Evolutionary conservation across 2,888 invertebrate genomes (phyloP).

Genomic region (Nomada hirtipes): DNA sequence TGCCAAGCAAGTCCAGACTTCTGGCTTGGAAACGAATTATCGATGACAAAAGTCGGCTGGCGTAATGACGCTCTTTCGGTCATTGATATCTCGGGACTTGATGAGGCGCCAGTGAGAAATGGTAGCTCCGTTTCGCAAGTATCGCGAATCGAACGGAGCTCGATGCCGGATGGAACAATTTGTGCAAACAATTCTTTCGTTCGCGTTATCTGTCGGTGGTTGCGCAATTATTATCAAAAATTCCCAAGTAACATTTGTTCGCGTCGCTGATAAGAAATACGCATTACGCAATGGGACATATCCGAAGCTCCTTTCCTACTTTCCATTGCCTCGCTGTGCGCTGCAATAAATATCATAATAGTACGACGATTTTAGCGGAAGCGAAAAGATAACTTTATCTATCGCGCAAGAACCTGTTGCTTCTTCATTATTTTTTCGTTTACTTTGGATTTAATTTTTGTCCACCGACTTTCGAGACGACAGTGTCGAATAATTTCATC

Average conservation of each 20-base stretch:
- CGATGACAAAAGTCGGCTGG: slow-evolving; percentile 19
- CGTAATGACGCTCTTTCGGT: slow-evolving; percentile 16
- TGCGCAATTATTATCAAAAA: slow-evolving; percentile 17
- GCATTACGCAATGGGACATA: slow-evolving; percentile 8
- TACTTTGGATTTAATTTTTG: too few relatives aligned
- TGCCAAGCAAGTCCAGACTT: slow-evolving; percentile 32
- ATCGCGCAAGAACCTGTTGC: too few relatives aligned
- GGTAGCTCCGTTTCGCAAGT: not conserved
- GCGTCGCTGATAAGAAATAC: slow-evolving; percentile 31
- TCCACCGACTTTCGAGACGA: too few relatives aligned
- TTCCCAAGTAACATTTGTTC: slow-evolving; percentile 16
- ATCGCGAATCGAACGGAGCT: not conserved
- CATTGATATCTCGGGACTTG: not conserved
- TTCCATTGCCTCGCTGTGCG: too few relatives aligned
- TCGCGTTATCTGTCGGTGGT: not conserved
- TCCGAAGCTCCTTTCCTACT: not conserved
- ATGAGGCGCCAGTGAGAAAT: not conserved
- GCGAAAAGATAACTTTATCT: too few relatives aligned
- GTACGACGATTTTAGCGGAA: too few relatives aligned
- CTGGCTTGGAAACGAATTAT: slow-evolving; percentile 16
- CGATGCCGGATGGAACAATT: not conserved
- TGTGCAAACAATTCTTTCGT: not conserved
- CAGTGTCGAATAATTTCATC: too few relatives aligned
- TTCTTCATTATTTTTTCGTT: too few relatives aligned
- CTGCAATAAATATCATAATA: too few relatives aligned